A percentile compares a stretch with the other conserved stretches of the same genome.
These are phyloP conservation scores for Fabriciana adippe DNA, from an alignment of 2,888 invertebrate genomes.

Conservation along the genomic window DNA sequence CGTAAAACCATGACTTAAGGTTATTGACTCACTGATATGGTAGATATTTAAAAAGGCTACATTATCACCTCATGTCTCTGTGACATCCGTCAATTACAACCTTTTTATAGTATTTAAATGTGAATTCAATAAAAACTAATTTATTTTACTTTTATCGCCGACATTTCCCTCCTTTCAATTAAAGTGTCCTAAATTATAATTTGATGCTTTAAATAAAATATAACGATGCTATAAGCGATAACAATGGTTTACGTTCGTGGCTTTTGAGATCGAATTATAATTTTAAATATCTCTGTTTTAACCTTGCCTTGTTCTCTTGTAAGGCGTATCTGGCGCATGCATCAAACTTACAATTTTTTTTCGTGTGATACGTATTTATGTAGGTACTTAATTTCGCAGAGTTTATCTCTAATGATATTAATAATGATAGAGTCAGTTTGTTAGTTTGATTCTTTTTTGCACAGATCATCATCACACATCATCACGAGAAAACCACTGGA, in stretches of 20 bases:
- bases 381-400: too few relatives aligned
- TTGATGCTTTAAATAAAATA: slow-evolving; percentile 28
- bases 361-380: slow-evolving; percentile 22
- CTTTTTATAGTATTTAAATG: slow-evolving; percentile 5
- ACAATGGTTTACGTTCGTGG: slow-evolving; percentile 37
- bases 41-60: too few relatives aligned
- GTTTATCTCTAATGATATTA: too few relatives aligned
- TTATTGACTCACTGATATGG: too few relatives aligned
- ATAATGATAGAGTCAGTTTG: too few relatives aligned
- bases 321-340: slow-evolving; percentile 44
- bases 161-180: slow-evolving; percentile 4
- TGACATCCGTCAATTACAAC: too few relatives aligned
- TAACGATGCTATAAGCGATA: slow-evolving; percentile 37
- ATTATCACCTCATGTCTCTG: too few relatives aligned
- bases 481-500: too few relatives aligned
- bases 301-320: slow-evolving; percentile 49
- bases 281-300: slow-evolving; percentile 58
- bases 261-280: slow-evolving; percentile 51
- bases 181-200: slow-evolving; percentile 8
- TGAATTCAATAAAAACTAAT: slow-evolving; percentile 1
- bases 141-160: slow-evolving; percentile 14
- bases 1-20: too few relatives aligned
- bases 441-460: too few relatives aligned
- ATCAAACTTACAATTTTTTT: slow-evolving; percentile 39
- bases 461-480: too few relatives aligned